phyloP scores from a whole-genome alignment of 2,888 invertebrate species.

The Cosmia pyralina region DNA sequence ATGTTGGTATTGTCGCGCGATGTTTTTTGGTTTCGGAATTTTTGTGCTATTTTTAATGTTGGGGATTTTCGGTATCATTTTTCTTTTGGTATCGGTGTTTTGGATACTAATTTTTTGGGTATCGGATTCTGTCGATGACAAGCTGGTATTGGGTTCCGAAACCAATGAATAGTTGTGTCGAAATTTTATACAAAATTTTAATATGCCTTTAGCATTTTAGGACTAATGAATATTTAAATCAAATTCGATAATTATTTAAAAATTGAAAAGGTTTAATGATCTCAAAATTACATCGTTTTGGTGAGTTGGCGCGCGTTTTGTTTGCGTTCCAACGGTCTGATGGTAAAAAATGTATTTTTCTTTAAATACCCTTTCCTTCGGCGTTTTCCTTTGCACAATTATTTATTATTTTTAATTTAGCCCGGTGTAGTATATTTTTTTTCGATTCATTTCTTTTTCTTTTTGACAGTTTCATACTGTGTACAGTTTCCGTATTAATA shows the following conservation, averaged over 20 bases:
- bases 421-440: slow-evolving; percentile 62
- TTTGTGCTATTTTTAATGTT: slow-evolving; percentile 43
- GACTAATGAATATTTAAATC: slow-evolving; percentile 32
- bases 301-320: slow-evolving; percentile 73
- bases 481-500: not conserved
- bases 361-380: slow-evolving; percentile 61
- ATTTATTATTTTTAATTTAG: slow-evolving; percentile 67
- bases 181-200: slow-evolving; percentile 42
- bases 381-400: slow-evolving; percentile 64
- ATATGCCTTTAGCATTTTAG: slow-evolving; percentile 37
- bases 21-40: slow-evolving; percentile 48
- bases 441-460: slow-evolving; percentile 38
- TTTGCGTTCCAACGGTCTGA: slow-evolving; percentile 81
- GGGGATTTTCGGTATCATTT: slow-evolving; percentile 47
- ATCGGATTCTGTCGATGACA: slow-evolving; percentile 33
- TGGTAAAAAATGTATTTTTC: slow-evolving; percentile 63
- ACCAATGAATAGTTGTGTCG: slow-evolving; percentile 9
- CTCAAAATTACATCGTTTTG: slow-evolving; percentile 72
- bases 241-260: slow-evolving; percentile 19
- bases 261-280: slow-evolving; percentile 62
- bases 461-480: slow-evolving; percentile 60
- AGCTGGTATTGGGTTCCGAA: slow-evolving; percentile 26
- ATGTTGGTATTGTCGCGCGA: slow-evolving; percentile 23
- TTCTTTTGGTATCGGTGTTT: slow-evolving; percentile 54
- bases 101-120: slow-evolving; percentile 54